These are phyloP conservation scores for Syngnathus acus DNA, from an alignment of 2,797 vertebrate genomes.

Conservation along the genomic window DNA sequence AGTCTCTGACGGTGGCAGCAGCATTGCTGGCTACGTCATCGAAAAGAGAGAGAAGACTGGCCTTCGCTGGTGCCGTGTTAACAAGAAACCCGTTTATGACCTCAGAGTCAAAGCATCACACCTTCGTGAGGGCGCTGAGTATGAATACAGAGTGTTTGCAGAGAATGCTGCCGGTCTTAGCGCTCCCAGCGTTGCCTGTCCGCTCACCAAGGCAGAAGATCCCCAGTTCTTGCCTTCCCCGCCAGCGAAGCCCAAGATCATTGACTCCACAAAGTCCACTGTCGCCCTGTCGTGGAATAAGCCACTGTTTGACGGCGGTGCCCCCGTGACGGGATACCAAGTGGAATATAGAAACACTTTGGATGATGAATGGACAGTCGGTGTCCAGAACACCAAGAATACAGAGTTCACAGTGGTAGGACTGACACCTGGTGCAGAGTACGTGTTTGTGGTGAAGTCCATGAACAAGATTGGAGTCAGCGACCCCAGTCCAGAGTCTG, in stretches of 20 bases:
- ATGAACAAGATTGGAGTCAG: conserved; percentile 91
- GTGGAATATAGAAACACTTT: conserved; percentile 86
- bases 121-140: conserved; percentile 89
- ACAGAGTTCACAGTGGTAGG: conserved; percentile 89
- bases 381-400: conserved; percentile 83
- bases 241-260: conserved; percentile 88
- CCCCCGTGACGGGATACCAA: conserved; percentile 86
- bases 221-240: conserved; percentile 91
- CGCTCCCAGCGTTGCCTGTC: conserved; percentile 81
- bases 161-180: conserved; percentile 95
- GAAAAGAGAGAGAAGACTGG: conserved; percentile 93
- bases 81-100: conserved; percentile 98
- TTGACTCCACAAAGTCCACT: conserved; percentile 85
- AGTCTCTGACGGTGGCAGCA: conserved; percentile 87
- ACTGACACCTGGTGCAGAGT: conserved; percentile 83
- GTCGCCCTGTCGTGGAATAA: conserved; percentile 87
- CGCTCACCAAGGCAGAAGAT: conserved; percentile 87
- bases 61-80: conserved; percentile 91
- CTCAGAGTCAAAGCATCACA: conserved; percentile 92
- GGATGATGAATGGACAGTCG: conserved; percentile 89
- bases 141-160: conserved; percentile 94
- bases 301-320: conserved; percentile 93
- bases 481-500: conserved; percentile 86
- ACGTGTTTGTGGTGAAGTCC: conserved; percentile 88
- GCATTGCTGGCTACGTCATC: conserved; percentile 91